Evolutionary conservation across 2,888 invertebrate species (phyloP).

Genomic region (Pristionchus fissidentatus): DNA sequence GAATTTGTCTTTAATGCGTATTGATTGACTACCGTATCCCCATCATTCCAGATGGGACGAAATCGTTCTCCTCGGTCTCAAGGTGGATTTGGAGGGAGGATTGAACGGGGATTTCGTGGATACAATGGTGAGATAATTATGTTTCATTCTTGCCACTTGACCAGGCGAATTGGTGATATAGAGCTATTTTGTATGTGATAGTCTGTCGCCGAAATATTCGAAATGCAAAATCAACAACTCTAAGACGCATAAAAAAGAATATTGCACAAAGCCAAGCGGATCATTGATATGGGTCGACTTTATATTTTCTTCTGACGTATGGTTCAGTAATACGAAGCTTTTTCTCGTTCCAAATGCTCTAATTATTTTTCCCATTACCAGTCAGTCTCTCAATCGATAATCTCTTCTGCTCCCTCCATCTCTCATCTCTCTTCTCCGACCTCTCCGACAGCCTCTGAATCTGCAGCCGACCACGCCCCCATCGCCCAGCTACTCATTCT

Average conservation of each 20-base stretch:
- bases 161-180: background rate
- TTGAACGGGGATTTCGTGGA: constrained; percentile 60
- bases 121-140: constrained; percentile 55
- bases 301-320: too few species aligned
- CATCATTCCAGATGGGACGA: constrained; percentile 59
- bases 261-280: too few species aligned
- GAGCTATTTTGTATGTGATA: too few species aligned
- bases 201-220: background rate
- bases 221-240: too few species aligned
- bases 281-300: too few species aligned
- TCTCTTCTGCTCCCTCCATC: constrained; percentile 47
- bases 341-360: background rate
- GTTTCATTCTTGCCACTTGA: background rate
- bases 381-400: background rate
- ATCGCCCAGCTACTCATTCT: constrained; percentile 57
- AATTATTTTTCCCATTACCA: background rate
- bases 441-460: background rate
- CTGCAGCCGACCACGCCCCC: constrained; percentile 50
- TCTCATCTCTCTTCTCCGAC: background rate
- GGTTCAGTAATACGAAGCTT: too few species aligned
- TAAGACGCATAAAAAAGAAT: too few species aligned
- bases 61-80: constrained; percentile 68
- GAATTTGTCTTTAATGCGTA: background rate
- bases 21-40: background rate
- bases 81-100: constrained; percentile 55